A percentile compares a stretch with the other conserved stretches of the same genome.
Conservation (phyloP, 2,888 invertebrate species). For the Xanthia togata region DNA sequence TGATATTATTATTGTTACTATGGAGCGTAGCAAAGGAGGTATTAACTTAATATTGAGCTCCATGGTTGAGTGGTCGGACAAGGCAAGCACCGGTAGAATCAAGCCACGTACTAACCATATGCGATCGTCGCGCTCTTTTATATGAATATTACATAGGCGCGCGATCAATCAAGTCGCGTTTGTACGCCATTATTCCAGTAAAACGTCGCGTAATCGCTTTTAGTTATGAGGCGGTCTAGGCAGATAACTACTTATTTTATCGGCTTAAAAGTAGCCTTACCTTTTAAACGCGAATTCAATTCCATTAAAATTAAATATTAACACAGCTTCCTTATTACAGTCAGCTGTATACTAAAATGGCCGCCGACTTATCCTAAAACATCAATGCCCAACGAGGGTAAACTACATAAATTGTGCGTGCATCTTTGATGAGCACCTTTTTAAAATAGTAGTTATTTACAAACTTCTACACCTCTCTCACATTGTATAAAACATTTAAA, state of each 20-base stretch:
- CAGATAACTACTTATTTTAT: not conserved
- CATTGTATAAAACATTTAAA: not conserved
- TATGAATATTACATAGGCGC: not conserved
- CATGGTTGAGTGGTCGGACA: not conserved
- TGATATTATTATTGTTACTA: not conserved
- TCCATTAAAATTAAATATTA: not conserved
- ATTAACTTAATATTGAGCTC: not conserved
- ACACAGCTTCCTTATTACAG: conserved; percentile 9
- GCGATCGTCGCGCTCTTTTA: no score
- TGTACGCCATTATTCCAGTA: no score
- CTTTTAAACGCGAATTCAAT: not conserved
- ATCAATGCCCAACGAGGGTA: not conserved
- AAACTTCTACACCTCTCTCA: no score
- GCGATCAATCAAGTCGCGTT: not conserved
- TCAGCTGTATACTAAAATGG: conserved; percentile 22
- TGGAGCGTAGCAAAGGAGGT: not conserved
- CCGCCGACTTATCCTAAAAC: not conserved
- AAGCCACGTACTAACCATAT: no score
- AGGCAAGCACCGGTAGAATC: not conserved
- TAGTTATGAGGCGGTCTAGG: not conserved
- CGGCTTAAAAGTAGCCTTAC: not conserved
- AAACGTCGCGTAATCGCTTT: not conserved
- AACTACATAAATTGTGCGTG: conserved; percentile 15
- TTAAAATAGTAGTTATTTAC: not conserved
- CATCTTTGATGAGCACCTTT: conserved; percentile 7